A percentile compares a stretch with the other conserved stretches of the same genome.
These are phyloP conservation scores for Sthenelais limicola DNA, from an alignment of 2,888 invertebrate genomes.

Conservation along the genomic window DNA sequence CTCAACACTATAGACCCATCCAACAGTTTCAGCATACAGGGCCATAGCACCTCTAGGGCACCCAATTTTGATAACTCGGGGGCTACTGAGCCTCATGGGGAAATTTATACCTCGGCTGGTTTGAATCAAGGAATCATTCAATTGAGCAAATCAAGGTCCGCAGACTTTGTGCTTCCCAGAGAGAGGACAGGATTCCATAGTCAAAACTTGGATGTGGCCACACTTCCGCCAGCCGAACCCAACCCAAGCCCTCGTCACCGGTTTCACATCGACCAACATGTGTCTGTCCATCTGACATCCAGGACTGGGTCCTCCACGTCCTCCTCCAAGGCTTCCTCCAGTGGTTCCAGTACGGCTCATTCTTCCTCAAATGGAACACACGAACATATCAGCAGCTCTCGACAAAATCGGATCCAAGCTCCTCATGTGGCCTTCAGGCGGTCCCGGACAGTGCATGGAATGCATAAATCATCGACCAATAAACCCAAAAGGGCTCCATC, in stretches of 20 bases:
- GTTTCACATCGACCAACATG: constrained; percentile 33
- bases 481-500: no score
- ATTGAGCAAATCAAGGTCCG: constrained; percentile 18
- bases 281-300: neutral
- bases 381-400: neutral
- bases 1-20: neutral
- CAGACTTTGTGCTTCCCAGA: constrained; percentile 22
- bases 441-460: constrained; percentile 19
- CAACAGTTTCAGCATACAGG: neutral
- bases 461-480: no score
- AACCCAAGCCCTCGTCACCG: constrained; percentile 11
- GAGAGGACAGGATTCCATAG: constrained; percentile 8
- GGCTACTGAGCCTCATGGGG: no score
- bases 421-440: constrained; percentile 29
- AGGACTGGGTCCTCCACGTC: constrained; percentile 3
- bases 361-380: constrained; percentile 3
- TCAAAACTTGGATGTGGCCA: constrained; percentile 11
- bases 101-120: neutral
- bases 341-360: neutral
- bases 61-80: neutral
- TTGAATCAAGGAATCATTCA: constrained; percentile 18
- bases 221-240: neutral
- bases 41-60: neutral
- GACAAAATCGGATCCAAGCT: neutral
- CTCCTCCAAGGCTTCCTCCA: neutral